These are phyloP conservation scores for Chrysotoxum bicinctum DNA, from an alignment of 2,888 invertebrate genomes.

Conservation along the genomic window DNA sequence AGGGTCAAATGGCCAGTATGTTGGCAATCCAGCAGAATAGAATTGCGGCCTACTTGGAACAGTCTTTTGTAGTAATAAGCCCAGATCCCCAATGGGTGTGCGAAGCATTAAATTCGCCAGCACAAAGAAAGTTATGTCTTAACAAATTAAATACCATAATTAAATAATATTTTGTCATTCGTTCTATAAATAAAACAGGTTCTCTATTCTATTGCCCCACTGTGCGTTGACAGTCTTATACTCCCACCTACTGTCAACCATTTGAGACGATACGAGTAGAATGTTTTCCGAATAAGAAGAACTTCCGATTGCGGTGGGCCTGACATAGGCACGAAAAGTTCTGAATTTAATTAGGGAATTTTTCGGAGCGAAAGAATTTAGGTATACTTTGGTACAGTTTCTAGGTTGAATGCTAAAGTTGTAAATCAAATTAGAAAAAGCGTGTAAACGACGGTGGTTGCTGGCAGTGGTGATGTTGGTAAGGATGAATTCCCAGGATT, in stretches of 20 bases:
- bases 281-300: conserved; percentile 1
- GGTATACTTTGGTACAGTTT: conserved; percentile 53
- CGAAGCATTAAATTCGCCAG: no score
- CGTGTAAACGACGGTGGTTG: conserved; percentile 13
- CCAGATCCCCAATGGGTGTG: no score
- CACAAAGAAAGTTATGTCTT: no score
- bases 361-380: conserved; percentile 53
- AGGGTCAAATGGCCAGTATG: no score
- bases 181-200: not conserved
- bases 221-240: not conserved
- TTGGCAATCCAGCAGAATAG: no score
- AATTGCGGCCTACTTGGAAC: no score
- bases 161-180: not conserved
- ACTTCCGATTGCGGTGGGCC: conserved; percentile 31
- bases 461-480: conserved; percentile 19
- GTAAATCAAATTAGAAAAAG: conserved; percentile 61
- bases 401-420: conserved; percentile 50
- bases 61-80: no score
- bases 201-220: not conserved
- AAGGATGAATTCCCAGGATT: conserved; percentile 39
- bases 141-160: no score
- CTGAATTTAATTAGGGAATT: conserved; percentile 70
- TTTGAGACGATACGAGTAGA: conserved; percentile 9
- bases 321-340: conserved; percentile 57
- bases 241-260: not conserved